Evolutionary conservation across 2,888 invertebrate genomes (phyloP).

Genomic region (Leucozona laternaria): DNA sequence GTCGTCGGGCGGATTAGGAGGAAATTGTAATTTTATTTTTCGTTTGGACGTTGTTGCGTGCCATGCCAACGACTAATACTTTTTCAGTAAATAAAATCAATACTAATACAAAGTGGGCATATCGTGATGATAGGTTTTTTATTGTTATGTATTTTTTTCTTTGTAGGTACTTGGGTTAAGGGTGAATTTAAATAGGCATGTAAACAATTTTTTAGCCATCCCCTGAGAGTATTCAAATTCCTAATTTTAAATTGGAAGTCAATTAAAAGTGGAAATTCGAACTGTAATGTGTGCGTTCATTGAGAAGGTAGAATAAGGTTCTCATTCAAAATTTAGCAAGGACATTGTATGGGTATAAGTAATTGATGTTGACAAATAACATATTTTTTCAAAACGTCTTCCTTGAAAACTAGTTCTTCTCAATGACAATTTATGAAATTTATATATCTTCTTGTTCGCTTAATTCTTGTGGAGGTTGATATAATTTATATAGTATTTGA

Average conservation of each 20-base stretch:
- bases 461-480: too few relatives aligned
- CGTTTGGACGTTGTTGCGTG: constrained; percentile 80
- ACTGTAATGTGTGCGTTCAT: not conserved
- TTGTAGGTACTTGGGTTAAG: not conserved
- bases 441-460: too few relatives aligned
- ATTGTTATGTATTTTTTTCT: not conserved
- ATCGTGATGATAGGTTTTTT: not conserved
- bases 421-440: too few relatives aligned
- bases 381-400: not conserved
- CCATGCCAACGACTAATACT: constrained; percentile 80
- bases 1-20: constrained; percentile 30
- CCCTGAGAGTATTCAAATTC: constrained; percentile 41
- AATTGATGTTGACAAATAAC: not conserved
- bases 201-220: constrained; percentile 10
- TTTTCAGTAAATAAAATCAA: constrained; percentile 59
- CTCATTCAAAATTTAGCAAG: constrained; percentile 1
- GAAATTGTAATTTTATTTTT: constrained; percentile 77
- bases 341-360: not conserved
- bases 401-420: not conserved
- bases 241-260: constrained; percentile 40
- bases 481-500: too few relatives aligned
- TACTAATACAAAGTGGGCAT: constrained; percentile 25
- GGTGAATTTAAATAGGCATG: constrained; percentile 1
- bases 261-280: constrained; percentile 19
- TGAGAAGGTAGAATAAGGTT: not conserved